phyloP scores from a whole-genome alignment of 2,797 vertebrate genomes.

The Bufotes viridis region DNA sequence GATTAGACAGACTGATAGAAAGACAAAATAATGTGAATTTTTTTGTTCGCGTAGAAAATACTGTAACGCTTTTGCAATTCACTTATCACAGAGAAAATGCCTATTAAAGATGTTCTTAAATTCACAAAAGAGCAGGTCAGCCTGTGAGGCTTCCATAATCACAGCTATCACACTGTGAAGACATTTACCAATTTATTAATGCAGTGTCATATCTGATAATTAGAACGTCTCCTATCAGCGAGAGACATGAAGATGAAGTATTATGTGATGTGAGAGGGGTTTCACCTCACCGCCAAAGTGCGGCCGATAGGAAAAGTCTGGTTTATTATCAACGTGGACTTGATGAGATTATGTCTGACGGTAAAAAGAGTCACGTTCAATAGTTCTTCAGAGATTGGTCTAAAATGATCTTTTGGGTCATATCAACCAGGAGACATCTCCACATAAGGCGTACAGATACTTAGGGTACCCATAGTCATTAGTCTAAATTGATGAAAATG shows the following conservation, averaged over 20 bases:
- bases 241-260: conserved; percentile 20
- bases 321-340: background rate
- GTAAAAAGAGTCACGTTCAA: background rate
- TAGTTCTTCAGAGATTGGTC: background rate
- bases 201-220: conserved; percentile 8
- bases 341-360: background rate
- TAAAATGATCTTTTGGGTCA: background rate
- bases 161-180: background rate
- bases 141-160: background rate
- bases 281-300: background rate
- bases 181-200: conserved; percentile 23
- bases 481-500: too few species aligned
- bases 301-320: background rate
- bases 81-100: background rate
- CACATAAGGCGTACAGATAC: background rate
- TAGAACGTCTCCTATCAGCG: background rate
- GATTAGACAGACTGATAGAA: too few species aligned
- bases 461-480: too few species aligned
- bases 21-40: too few species aligned
- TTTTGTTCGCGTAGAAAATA: too few species aligned
- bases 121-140: background rate
- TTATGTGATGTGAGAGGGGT: conserved; percentile 13
- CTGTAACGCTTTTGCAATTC: background rate
- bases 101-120: conserved; percentile 6
- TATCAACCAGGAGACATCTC: background rate